phyloP scores from a whole-genome alignment of 2,888 invertebrate species.

The Drosophila pegasa region DNA sequence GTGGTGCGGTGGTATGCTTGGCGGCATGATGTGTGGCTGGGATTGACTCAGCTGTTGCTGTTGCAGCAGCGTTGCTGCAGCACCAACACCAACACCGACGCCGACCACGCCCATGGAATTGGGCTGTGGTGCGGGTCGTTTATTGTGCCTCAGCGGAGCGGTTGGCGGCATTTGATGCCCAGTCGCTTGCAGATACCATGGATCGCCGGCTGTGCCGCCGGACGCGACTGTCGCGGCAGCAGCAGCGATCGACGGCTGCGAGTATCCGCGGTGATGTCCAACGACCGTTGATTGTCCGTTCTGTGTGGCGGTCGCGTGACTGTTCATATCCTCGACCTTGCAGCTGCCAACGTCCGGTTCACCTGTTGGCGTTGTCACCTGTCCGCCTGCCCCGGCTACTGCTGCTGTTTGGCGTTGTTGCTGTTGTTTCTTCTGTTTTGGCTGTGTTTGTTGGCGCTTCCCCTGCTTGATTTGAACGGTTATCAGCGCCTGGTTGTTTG shows the following conservation, averaged over 20 bases:
- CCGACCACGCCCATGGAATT: conserved; percentile 48
- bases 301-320: conserved; percentile 84
- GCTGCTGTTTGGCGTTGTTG: conserved; percentile 27
- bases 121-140: conserved; percentile 85
- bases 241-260: conserved; percentile 80
- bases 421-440: conserved; percentile 13
- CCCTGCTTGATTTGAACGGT: conserved; percentile 68
- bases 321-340: conserved; percentile 83
- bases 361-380: conserved; percentile 35
- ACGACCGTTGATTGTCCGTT: conserved; percentile 85
- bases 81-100: conserved; percentile 40
- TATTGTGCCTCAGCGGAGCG: conserved; percentile 85
- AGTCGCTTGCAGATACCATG: conserved; percentile 85
- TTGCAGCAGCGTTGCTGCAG: conserved; percentile 66
- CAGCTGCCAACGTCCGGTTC: conserved; percentile 38
- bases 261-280: conserved; percentile 85
- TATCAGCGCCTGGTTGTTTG: conserved; percentile 45
- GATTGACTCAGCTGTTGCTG: conserved; percentile 84
- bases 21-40: conserved; percentile 84
- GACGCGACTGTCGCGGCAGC: conserved; percentile 65
- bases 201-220: conserved; percentile 83
- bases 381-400: conserved; percentile 26
- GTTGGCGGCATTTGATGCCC: conserved; percentile 86
- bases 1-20: conserved; percentile 83
- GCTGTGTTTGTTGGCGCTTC: conserved; percentile 11